Conservation (phyloP, 2,113 vertebrate species). For the Neolamprologus brichardi region DNA sequence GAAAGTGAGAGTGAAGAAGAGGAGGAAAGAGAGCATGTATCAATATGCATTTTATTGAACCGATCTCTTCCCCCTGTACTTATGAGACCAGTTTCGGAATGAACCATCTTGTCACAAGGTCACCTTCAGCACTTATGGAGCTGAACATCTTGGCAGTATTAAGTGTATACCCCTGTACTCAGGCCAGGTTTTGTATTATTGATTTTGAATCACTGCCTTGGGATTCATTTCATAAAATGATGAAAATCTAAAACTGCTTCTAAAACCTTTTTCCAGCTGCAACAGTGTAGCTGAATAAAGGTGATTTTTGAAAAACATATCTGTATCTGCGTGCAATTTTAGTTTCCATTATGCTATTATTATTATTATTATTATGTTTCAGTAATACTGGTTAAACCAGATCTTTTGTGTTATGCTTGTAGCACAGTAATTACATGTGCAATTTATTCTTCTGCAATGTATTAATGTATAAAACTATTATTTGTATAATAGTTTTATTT, state of each 20-base stretch:
- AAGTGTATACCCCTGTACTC: not conserved
- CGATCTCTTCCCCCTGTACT: not conserved
- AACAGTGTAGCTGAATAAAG: not conserved
- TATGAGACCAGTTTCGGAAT: not conserved
- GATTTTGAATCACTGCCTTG: not conserved
- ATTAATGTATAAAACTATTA: not conserved
- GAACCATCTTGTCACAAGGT: not conserved
- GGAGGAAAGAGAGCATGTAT: not conserved
- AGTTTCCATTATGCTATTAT: not conserved
- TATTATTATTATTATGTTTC: not conserved
- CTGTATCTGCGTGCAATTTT: not conserved
- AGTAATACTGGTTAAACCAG: not conserved
- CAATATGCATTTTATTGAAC: conserved; percentile 35
- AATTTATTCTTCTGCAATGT: not conserved
- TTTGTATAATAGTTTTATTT: not conserved
- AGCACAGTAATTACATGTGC: not conserved
- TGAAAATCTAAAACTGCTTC: not conserved
- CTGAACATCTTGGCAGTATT: not conserved
- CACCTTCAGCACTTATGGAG: conserved; percentile 30
- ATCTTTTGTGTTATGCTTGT: not conserved
- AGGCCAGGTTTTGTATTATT: not conserved
- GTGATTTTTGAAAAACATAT: not conserved
- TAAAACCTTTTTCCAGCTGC: not conserved
- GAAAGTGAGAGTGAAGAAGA: not conserved
- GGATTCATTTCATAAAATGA: not conserved